A percentile compares a stretch with the other conserved stretches of the same genome.
These are phyloP conservation scores for Drepana falcataria DNA, from an alignment of 2,888 invertebrate species.

Conservation along the genomic window DNA sequence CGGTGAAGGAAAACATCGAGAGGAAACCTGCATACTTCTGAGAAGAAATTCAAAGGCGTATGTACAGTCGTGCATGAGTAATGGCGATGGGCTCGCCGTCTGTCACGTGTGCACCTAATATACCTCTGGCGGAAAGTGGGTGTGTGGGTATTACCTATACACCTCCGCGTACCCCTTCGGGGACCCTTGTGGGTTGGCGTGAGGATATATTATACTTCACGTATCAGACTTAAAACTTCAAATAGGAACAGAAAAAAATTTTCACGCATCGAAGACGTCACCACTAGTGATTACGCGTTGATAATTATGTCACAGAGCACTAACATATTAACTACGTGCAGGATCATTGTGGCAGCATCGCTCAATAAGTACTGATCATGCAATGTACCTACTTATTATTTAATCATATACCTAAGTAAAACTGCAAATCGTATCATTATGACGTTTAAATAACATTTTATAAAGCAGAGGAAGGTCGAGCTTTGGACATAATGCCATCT, in stretches of 20 bases:
- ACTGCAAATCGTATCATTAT: constrained; percentile 7
- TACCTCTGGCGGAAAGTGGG: too few species aligned
- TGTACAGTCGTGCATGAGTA: too few species aligned
- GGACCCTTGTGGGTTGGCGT: too few species aligned
- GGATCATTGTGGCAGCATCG: constrained; percentile 1
- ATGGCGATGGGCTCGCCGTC: too few species aligned
- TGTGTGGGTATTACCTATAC: too few species aligned
- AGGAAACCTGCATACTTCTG: too few species aligned
- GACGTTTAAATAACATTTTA: neutral
- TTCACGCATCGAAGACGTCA: neutral
- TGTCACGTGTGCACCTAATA: too few species aligned
- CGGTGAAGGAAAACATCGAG: too few species aligned
- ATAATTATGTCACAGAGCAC: neutral
- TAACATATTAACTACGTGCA: neutral
- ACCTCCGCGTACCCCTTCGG: too few species aligned
- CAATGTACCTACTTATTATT: constrained; percentile 15
- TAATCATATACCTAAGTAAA: constrained; percentile 11
- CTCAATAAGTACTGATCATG: constrained; percentile 13
- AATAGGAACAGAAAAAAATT: neutral
- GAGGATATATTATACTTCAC: too few species aligned
- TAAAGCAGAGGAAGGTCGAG: neutral
- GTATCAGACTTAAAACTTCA: too few species aligned
- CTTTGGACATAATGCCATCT: neutral
- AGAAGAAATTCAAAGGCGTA: too few species aligned
- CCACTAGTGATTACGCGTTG: neutral